Conservation (phyloP, 1,140 invertebrate genomes). For the Cyclina sinensis region DNA sequence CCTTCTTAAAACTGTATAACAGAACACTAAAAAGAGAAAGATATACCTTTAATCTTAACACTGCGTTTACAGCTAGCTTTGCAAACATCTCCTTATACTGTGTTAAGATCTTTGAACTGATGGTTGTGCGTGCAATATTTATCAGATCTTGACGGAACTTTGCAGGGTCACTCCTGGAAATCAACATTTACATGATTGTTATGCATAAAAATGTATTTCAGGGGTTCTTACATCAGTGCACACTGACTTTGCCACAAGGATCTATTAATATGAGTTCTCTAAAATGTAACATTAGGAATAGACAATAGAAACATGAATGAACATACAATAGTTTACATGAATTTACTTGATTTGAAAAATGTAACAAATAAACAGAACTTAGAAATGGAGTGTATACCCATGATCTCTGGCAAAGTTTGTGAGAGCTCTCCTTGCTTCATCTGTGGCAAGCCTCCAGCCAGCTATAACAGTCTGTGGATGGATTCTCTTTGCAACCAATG, state of each 20-base stretch:
- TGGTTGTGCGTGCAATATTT: constrained; percentile 98
- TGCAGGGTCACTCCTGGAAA: constrained; percentile 90
- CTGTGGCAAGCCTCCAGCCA: constrained; percentile 96
- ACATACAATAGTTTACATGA: no score
- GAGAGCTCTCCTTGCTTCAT: constrained; percentile 94
- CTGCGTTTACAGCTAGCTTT: constrained; percentile 97
- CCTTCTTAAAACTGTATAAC: no score
- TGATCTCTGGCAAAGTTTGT: constrained; percentile 93
- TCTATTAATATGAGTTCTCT: no score
- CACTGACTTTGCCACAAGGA: no score
- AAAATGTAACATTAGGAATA: no score
- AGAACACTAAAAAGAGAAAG: neutral
- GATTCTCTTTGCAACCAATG: constrained; percentile 96
- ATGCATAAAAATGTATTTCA: no score
- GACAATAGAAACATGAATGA: no score
- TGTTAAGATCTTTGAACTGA: constrained; percentile 99
- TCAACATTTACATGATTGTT: no score
- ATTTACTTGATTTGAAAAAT: no score
- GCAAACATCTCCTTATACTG: constrained; percentile 99
- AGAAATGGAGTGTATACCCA: constrained; percentile 85
- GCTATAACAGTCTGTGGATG: constrained; percentile 99
- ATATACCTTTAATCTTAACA: constrained; percentile 94
- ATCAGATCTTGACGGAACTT: constrained; percentile 96
- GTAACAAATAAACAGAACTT: neutral
- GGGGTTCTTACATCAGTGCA: no score